phyloP scores from a whole-genome alignment of 1,140 invertebrate species.

The Drosophila arizonae region DNA sequence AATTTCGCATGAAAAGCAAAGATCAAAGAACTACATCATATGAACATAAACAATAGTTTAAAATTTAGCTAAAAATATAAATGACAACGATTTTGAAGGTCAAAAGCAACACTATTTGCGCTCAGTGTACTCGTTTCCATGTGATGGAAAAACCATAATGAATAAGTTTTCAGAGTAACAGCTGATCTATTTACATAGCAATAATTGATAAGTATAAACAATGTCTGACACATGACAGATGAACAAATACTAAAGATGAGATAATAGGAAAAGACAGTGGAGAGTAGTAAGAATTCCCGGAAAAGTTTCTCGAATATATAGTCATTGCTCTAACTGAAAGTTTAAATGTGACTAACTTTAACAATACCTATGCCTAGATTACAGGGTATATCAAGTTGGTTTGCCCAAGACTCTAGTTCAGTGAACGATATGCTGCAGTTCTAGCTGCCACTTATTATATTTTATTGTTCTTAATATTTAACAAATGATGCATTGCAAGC shows the following conservation, averaged over 20 bases:
- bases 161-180: slow-evolving; percentile 42
- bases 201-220: slow-evolving; percentile 64
- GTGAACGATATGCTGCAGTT: slow-evolving; percentile 27
- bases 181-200: slow-evolving; percentile 40
- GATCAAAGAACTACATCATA: slow-evolving; percentile 43
- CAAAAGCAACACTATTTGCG: slow-evolving; percentile 23
- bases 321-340: neutral
- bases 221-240: slow-evolving; percentile 30
- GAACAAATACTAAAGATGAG: neutral
- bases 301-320: neutral
- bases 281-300: neutral
- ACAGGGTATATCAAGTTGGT: too few relatives aligned
- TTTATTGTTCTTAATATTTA: slow-evolving; percentile 59
- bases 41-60: slow-evolving; percentile 7
- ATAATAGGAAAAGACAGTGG: neutral
- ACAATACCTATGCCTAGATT: too few relatives aligned
- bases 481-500: slow-evolving; percentile 65
- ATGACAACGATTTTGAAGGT: slow-evolving; percentile 21
- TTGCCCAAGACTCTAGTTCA: neutral
- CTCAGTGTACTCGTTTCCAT: slow-evolving; percentile 35
- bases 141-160: slow-evolving; percentile 60
- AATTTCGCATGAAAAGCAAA: slow-evolving; percentile 52
- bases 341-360: too few relatives aligned
- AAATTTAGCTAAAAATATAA: slow-evolving; percentile 2
- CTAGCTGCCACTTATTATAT: slow-evolving; percentile 53